These are phyloP conservation scores for Cheilosia grossa DNA, from an alignment of 2,888 invertebrate species.

Conservation along the genomic window DNA sequence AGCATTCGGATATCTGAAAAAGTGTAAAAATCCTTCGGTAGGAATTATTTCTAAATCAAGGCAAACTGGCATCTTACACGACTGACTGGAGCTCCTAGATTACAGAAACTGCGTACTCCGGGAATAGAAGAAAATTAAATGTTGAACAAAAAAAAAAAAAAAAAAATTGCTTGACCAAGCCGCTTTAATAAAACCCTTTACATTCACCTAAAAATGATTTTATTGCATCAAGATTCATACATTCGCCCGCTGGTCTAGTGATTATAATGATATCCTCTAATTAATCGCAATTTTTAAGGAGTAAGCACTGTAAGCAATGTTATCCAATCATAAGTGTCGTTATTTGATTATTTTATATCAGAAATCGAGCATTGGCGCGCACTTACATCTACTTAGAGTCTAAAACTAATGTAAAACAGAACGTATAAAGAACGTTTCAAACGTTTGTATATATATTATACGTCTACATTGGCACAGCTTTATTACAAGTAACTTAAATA, in stretches of 20 bases:
- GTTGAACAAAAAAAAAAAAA: background rate
- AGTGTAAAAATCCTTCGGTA: too few species aligned
- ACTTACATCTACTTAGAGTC: conserved; percentile 36
- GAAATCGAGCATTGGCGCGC: background rate
- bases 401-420: conserved; percentile 13
- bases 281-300: conserved; percentile 16
- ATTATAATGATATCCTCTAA: conserved; percentile 31
- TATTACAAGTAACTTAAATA: conserved; percentile 38
- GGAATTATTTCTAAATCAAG: too few species aligned
- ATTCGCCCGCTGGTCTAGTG: conserved; percentile 42
- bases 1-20: too few species aligned
- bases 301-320: conserved; percentile 42
- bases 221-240: conserved; percentile 54
- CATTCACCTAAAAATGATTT: conserved; percentile 15
- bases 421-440: conserved; percentile 58
- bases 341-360: conserved; percentile 13
- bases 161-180: background rate
- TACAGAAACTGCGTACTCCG: too few species aligned
- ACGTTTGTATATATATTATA: conserved; percentile 18
- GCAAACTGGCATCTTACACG: too few species aligned
- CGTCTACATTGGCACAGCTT: conserved; percentile 71
- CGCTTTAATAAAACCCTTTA: background rate
- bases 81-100: too few species aligned
- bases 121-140: background rate
- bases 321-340: conserved; percentile 19